phyloP scores from a whole-genome alignment of 2,113 vertebrate species.

The Noctilio leporinus region DNA sequence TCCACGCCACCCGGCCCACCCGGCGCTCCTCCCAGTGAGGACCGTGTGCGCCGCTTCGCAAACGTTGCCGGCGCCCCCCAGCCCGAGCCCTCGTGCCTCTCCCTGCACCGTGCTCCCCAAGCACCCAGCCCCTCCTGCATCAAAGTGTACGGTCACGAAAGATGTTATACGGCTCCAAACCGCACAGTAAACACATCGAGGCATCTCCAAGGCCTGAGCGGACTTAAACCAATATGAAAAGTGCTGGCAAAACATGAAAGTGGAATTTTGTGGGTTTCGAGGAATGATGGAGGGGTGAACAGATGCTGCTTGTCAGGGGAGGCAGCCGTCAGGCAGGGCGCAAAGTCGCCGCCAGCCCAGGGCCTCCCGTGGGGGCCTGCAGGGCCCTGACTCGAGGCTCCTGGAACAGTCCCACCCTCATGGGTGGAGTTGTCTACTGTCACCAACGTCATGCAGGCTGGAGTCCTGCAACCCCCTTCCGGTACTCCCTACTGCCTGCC shows the following conservation, averaged over 20 bases:
- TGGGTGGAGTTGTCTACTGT: rapidly evolving
- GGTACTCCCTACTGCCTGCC: rapidly evolving
- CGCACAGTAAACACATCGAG: neutral
- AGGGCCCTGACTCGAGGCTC: neutral
- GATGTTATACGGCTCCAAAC: neutral
- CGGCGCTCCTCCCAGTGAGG: rapidly evolving
- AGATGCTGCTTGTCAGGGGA: neutral
- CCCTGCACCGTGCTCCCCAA: neutral
- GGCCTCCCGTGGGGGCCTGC: rapidly evolving
- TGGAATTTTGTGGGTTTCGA: neutral
- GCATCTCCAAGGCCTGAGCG: neutral
- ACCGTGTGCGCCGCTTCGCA: neutral
- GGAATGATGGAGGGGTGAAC: neutral
- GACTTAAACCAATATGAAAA: neutral
- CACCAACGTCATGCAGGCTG: rapidly evolving
- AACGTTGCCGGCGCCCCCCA: neutral
- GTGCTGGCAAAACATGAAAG: slow-evolving; percentile 20
- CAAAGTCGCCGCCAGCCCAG: neutral
- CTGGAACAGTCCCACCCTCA: neutral
- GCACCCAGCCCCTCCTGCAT: neutral
- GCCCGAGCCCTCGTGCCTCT: rapidly evolving
- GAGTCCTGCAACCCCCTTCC: neutral
- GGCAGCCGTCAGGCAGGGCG: neutral
- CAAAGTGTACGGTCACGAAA: neutral
- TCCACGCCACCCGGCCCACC: neutral